A percentile compares a stretch with the other conserved stretches of the same genome.
phyloP scores from a whole-genome alignment of 2,888 invertebrate genomes.

The Pheosia gnoma region DNA sequence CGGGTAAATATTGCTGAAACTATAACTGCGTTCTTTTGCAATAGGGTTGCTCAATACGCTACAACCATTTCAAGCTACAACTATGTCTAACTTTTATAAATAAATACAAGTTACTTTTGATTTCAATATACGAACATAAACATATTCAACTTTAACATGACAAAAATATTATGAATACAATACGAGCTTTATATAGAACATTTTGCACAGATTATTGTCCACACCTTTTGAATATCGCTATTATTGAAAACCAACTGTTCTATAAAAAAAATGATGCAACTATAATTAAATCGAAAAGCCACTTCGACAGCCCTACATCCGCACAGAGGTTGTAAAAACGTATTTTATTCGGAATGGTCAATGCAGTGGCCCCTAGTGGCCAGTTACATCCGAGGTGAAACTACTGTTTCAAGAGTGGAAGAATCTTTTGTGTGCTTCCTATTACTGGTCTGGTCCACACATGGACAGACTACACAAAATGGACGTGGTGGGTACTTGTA shows the following conservation, averaged over 20 bases:
- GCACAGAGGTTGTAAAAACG: conserved; percentile 52
- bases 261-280: too few species aligned
- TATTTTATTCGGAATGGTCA: conserved; percentile 63
- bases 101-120: too few species aligned
- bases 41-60: conserved; percentile 25
- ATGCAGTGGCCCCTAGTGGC: conserved; percentile 55
- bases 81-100: too few species aligned
- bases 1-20: conserved; percentile 43
- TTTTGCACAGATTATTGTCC: too few species aligned
- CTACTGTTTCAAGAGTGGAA: conserved; percentile 36
- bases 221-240: too few species aligned
- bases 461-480: background rate
- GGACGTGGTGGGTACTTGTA: too few species aligned
- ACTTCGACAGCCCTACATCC: conserved; percentile 28
- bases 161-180: too few species aligned
- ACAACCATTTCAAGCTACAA: too few species aligned
- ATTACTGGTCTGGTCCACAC: background rate
- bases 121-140: too few species aligned
- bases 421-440: conserved; percentile 33
- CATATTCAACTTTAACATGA: too few species aligned
- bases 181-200: too few species aligned
- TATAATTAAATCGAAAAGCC: background rate
- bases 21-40: conserved; percentile 38
- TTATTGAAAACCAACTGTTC: too few species aligned
- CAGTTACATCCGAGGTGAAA: conserved; percentile 48